Evolutionary conservation across 1,140 invertebrate genomes (phyloP).

Genomic region (Alviniconcha marisindica): DNA sequence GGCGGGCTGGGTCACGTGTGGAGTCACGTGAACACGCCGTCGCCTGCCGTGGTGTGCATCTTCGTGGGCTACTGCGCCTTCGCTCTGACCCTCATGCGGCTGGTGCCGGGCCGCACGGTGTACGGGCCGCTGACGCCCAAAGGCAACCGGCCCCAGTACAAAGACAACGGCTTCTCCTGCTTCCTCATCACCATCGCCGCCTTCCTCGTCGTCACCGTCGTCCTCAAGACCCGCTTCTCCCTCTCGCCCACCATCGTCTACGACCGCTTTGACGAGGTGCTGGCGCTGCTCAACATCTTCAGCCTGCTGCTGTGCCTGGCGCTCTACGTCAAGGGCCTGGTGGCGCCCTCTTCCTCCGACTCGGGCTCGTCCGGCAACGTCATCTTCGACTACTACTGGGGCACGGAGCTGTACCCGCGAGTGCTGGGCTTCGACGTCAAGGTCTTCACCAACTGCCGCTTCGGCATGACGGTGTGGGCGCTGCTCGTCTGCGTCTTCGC

Average conservation of each 20-base stretch:
- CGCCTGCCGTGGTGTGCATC: conserved; percentile 54
- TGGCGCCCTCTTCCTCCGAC: conserved; percentile 69
- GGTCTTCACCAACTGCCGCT: conserved; percentile 77
- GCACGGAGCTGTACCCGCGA: conserved; percentile 80
- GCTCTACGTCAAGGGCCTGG: conserved; percentile 75
- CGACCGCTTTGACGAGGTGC: conserved; percentile 77
- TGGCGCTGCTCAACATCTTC: conserved; percentile 78
- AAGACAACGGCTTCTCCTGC: conserved; percentile 79
- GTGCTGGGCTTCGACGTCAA: conserved; percentile 75
- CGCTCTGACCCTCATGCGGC: conserved; percentile 67
- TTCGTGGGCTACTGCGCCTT: conserved; percentile 66
- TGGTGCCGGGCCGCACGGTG: conserved; percentile 76
- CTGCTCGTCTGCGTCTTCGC: conserved; percentile 76
- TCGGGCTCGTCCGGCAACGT: conserved; percentile 72
- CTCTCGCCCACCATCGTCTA: conserved; percentile 75
- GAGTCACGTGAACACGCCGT: conserved; percentile 57
- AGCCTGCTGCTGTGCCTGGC: conserved; percentile 77
- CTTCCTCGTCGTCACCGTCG: conserved; percentile 67
- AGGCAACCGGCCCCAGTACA: conserved; percentile 78
- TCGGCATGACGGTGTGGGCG: conserved; percentile 81
- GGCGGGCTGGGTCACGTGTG: conserved; percentile 60
- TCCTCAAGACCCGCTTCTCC: conserved; percentile 64
- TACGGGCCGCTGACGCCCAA: conserved; percentile 78
- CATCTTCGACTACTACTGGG: conserved; percentile 80
- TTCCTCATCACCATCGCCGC: conserved; percentile 75